Percentiles rank a stretch among this genome's conserved stretches.
Conservation (phyloP, 2,113 vertebrate genomes). For the Mastomys natalensis region DNA sequence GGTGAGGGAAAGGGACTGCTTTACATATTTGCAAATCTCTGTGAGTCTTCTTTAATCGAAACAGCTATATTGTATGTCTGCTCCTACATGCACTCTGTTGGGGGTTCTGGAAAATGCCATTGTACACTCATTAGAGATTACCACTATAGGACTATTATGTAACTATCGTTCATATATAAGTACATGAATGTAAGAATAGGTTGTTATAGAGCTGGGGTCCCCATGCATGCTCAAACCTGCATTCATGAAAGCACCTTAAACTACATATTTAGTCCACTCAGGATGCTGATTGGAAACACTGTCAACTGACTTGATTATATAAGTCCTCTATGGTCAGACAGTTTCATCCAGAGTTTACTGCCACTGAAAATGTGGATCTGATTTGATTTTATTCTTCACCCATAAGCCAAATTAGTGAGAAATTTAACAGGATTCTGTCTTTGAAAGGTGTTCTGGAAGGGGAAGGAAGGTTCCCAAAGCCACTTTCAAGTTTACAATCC, state of each 20-base stretch:
- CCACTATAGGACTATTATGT: background rate
- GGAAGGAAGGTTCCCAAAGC: background rate
- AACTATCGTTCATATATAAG: background rate
- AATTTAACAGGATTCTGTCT: conserved; percentile 18
- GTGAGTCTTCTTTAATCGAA: conserved; percentile 19
- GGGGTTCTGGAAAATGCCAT: background rate
- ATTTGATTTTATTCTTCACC: background rate
- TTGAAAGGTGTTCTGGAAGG: background rate
- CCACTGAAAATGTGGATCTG: conserved; percentile 34
- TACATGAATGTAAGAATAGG: background rate
- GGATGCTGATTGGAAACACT: background rate
- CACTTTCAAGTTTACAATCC: background rate
- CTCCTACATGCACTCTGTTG: background rate
- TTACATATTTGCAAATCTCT: conserved; percentile 50
- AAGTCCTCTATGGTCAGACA: background rate
- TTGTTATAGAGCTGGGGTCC: background rate
- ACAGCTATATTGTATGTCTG: conserved; percentile 47
- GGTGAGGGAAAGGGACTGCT: background rate
- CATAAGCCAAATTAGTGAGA: background rate
- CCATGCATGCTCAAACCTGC: background rate
- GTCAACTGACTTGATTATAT: background rate
- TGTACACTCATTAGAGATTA: background rate
- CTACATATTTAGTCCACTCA: background rate
- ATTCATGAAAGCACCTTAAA: conserved; percentile 25
- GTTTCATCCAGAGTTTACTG: conserved; percentile 1